phyloP scores from a whole-genome alignment of 2,113 vertebrate species.

The Otolemur garnettii region DNA sequence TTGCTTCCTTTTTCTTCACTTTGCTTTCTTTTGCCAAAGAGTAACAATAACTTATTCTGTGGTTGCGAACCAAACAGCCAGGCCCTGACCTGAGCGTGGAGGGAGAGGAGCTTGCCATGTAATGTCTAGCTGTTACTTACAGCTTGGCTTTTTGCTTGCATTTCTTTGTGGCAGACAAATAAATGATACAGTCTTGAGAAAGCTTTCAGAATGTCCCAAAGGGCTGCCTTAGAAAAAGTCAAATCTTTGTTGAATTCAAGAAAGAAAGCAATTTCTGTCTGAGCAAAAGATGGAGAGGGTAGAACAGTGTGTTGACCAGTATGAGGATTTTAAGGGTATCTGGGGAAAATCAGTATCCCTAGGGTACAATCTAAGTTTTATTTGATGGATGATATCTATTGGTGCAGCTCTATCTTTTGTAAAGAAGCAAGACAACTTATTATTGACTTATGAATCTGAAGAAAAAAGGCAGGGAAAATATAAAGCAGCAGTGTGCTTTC shows the following conservation, averaged over 20 bases:
- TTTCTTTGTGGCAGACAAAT: slow-evolving; percentile 74
- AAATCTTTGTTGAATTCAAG: slow-evolving; percentile 70
- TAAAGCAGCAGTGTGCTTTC: slow-evolving; percentile 55
- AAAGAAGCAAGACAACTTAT: slow-evolving; percentile 60
- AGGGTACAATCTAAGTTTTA: slow-evolving; percentile 53
- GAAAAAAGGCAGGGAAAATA: slow-evolving; percentile 54
- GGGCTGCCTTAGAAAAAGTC: slow-evolving; percentile 65
- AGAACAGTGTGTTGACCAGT: slow-evolving; percentile 56
- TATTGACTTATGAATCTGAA: slow-evolving; percentile 64
- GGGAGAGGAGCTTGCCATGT: background rate
- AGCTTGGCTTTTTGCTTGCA: slow-evolving; percentile 53
- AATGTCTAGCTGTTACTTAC: slow-evolving; percentile 57
- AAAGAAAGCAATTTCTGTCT: slow-evolving; percentile 72
- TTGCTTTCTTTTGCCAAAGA: slow-evolving; percentile 49
- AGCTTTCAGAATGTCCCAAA: slow-evolving; percentile 69
- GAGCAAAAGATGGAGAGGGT: background rate
- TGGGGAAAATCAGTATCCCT: slow-evolving; percentile 63
- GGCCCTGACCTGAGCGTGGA: slow-evolving; percentile 46
- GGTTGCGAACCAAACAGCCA: slow-evolving; percentile 41
- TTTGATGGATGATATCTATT: slow-evolving; percentile 58
- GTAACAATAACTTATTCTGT: slow-evolving; percentile 59
- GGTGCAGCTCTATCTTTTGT: slow-evolving; percentile 59
- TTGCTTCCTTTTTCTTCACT: slow-evolving; percentile 46
- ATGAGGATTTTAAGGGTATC: slow-evolving; percentile 63
- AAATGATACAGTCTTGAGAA: slow-evolving; percentile 75